Conservation (phyloP, 2,888 invertebrate genomes). For the Drosophila mulleri region DNA sequence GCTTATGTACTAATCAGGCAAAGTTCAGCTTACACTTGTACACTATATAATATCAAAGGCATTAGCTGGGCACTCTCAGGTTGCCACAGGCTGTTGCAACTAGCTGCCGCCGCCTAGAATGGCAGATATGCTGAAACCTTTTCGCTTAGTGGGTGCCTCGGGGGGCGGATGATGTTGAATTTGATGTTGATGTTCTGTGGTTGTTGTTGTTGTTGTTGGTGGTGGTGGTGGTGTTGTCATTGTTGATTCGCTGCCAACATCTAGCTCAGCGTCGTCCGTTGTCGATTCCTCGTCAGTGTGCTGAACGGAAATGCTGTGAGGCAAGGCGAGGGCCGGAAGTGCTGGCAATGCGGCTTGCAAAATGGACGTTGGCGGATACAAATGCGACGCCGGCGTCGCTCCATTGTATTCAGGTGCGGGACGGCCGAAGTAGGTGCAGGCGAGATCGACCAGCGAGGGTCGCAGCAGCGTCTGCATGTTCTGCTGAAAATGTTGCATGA, state of each 20-base stretch:
- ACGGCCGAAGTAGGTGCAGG: constrained; percentile 84
- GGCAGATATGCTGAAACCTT: constrained; percentile 85
- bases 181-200: constrained; percentile 26
- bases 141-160: constrained; percentile 71
- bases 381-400: constrained; percentile 39
- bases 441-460: constrained; percentile 84
- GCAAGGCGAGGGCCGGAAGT: constrained; percentile 65
- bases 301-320: constrained; percentile 58
- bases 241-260: constrained; percentile 62
- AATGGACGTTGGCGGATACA: constrained; percentile 65
- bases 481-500: constrained; percentile 84
- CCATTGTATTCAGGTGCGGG: constrained; percentile 70
- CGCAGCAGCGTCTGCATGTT: constrained; percentile 83
- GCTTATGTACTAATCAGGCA: constrained; percentile 67
- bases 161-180: constrained; percentile 42
- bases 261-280: constrained; percentile 66
- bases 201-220: constrained; percentile 26
- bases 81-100: neutral
- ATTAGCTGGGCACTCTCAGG: constrained; percentile 1
- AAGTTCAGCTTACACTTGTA: constrained; percentile 38
- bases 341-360: constrained; percentile 60
- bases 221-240: too few species aligned
- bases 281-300: constrained; percentile 63
- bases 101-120: constrained; percentile 83
- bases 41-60: constrained; percentile 40